These are phyloP conservation scores for Epistrophe eligans DNA, from an alignment of 2,888 invertebrate genomes.

Conservation along the genomic window DNA sequence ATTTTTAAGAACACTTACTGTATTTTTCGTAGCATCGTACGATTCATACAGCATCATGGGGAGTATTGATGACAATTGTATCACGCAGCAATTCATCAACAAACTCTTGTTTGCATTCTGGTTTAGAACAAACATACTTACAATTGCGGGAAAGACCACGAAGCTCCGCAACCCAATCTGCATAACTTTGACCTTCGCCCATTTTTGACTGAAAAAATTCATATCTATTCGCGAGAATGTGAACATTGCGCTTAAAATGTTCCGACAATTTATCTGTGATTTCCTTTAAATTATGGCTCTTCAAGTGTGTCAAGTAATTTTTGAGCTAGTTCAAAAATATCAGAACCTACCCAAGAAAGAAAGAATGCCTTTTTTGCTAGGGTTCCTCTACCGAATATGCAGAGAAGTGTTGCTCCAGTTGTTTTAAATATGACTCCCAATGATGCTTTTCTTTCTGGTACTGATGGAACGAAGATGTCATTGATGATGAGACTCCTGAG, in stretches of 20 bases:
- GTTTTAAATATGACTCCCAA: not conserved
- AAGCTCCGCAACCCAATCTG: constrained; percentile 23
- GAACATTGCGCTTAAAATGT: constrained; percentile 23
- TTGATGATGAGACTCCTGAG: too few species aligned
- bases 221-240: constrained; percentile 31
- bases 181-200: constrained; percentile 12
- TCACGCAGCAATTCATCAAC: constrained; percentile 2
- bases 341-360: constrained; percentile 20
- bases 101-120: constrained; percentile 2
- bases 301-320: constrained; percentile 13
- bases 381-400: not conserved
- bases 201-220: constrained; percentile 28
- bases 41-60: constrained; percentile 16
- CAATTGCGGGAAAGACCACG: constrained; percentile 1
- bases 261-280: not conserved
- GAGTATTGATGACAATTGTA: constrained; percentile 10
- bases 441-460: constrained; percentile 8
- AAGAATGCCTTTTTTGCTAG: constrained; percentile 11
- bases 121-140: constrained; percentile 5
- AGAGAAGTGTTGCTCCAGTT: constrained; percentile 6
- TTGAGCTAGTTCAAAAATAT: constrained; percentile 16
- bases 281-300: not conserved
- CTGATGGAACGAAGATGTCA: not conserved
- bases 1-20: not conserved
- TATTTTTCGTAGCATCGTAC: constrained; percentile 9